These are phyloP conservation scores for Dolichomitus sp. DNA, from an alignment of 2,888 invertebrate species.

Conservation along the genomic window DNA sequence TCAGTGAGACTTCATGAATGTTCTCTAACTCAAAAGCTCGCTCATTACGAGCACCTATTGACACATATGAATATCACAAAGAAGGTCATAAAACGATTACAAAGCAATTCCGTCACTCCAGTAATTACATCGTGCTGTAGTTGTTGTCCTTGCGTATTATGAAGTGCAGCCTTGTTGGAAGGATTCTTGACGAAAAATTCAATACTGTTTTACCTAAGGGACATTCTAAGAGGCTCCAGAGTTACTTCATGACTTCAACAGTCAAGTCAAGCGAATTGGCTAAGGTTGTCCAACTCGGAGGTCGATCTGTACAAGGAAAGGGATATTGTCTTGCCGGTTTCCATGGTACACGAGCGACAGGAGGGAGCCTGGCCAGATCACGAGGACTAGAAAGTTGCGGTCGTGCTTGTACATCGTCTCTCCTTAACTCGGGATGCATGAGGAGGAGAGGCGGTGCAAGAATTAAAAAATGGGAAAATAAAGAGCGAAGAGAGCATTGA, in stretches of 20 bases:
- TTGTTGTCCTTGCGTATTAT: neutral
- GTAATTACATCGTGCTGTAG: neutral
- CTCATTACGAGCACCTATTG: neutral
- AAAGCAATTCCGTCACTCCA: constrained; percentile 18
- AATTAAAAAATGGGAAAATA: constrained; percentile 43
- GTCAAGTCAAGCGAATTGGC: constrained; percentile 9
- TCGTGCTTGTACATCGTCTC: constrained; percentile 33
- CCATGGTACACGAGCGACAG: constrained; percentile 30
- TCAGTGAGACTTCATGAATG: no score
- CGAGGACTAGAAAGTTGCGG: constrained; percentile 43
- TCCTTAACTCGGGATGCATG: constrained; percentile 31
- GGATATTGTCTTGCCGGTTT: constrained; percentile 23
- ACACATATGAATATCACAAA: neutral
- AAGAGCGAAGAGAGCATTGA: constrained; percentile 37
- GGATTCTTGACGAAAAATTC: constrained; percentile 7
- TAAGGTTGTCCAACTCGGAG: constrained; percentile 6
- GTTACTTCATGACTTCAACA: neutral
- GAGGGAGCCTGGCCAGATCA: constrained; percentile 25
- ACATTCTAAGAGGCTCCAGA: neutral
- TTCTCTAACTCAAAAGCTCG: constrained; percentile 6
- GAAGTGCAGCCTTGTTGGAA: neutral
- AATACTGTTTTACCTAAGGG: neutral
- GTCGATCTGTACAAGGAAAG: constrained; percentile 4
- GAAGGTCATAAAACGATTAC: neutral
- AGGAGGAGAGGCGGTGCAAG: constrained; percentile 26